Conservation (phyloP, 2,888 invertebrate genomes). For the Drosophila pseudotakahashii region DNA sequence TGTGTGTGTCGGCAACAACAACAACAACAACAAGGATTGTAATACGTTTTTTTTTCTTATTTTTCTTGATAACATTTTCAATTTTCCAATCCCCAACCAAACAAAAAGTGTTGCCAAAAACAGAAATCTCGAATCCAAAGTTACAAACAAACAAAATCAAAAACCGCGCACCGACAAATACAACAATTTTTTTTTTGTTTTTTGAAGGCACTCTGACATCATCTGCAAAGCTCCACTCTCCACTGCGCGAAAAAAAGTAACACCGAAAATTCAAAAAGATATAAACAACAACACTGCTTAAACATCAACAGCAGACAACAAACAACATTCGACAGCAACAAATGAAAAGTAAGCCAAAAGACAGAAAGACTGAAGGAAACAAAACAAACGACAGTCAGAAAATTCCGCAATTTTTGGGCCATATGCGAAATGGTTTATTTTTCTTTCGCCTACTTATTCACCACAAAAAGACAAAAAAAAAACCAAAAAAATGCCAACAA, state of each 20-base stretch:
- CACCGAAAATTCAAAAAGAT: constrained; percentile 12
- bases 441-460: constrained; percentile 56
- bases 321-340: constrained; percentile 28
- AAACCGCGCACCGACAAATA: constrained; percentile 39
- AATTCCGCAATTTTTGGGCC: constrained; percentile 50
- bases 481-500: constrained; percentile 53
- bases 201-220: constrained; percentile 66
- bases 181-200: constrained; percentile 35
- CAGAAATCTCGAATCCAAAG: neutral
- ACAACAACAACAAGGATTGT: constrained; percentile 13
- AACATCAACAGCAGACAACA: constrained; percentile 16
- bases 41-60: constrained; percentile 26
- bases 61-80: constrained; percentile 10
- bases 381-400: constrained; percentile 27
- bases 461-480: constrained; percentile 53
- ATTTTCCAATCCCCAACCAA: neutral
- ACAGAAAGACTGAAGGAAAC: constrained; percentile 7
- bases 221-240: constrained; percentile 56
- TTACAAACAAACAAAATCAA: constrained; percentile 10
- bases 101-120: constrained; percentile 20
- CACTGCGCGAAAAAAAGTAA: constrained; percentile 37
- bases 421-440: constrained; percentile 44
- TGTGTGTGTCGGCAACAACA: constrained; percentile 23
- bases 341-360: constrained; percentile 39
- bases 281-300: constrained; percentile 11